These are phyloP conservation scores for Phylloscopus collybita DNA, from an alignment of 2,797 vertebrate genomes.

Conservation along the genomic window DNA sequence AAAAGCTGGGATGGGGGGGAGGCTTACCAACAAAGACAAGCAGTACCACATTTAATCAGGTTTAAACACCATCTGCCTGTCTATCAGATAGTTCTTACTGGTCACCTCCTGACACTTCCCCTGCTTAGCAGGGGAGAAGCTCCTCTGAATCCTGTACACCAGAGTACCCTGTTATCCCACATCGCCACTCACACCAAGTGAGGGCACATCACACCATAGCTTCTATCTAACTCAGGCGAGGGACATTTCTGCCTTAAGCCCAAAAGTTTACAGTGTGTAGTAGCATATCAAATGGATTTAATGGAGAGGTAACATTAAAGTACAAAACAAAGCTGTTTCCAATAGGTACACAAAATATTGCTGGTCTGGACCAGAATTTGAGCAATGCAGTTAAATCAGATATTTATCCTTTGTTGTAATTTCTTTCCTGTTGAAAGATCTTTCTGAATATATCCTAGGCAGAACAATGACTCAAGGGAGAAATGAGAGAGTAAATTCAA, in stretches of 20 bases:
- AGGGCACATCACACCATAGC: neutral
- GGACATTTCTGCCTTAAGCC: neutral
- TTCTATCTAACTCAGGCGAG: neutral
- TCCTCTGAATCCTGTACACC: neutral
- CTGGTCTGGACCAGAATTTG: neutral
- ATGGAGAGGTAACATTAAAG: neutral
- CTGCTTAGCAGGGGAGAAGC: neutral
- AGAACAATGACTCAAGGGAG: neutral
- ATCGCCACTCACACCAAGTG: fast-evolving
- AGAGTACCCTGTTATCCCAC: neutral
- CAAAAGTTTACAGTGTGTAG: neutral
- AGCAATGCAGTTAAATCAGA: neutral
- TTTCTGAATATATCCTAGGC: neutral
- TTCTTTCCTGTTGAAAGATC: neutral
- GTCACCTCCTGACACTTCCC: neutral
- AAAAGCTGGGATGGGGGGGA: neutral
- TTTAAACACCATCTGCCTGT: neutral
- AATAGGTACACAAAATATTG: neutral
- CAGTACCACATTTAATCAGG: neutral
- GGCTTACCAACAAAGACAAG: neutral
- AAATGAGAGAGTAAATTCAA: neutral
- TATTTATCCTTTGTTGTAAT: neutral
- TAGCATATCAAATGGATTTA: neutral
- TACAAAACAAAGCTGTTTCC: neutral
- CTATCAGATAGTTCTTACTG: neutral